Evolutionary conservation across 2,888 invertebrate genomes (phyloP).

Genomic region (Luperina nickerlii): DNA sequence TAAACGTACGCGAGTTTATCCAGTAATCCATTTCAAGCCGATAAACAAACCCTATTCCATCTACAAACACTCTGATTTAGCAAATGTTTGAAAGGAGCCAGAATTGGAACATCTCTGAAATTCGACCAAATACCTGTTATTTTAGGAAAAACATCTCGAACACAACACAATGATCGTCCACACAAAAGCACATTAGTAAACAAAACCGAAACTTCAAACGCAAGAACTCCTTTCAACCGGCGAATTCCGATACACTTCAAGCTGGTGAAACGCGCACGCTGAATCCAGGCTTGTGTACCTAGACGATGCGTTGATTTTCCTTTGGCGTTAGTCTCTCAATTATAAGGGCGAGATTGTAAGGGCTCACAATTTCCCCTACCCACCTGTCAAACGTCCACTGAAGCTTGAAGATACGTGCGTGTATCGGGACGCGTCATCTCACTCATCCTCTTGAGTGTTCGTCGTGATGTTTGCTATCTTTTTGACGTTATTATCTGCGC

Average conservation of each 20-base stretch:
- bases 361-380: constrained; percentile 63
- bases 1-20: constrained; percentile 8
- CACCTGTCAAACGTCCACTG: constrained; percentile 78
- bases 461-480: constrained; percentile 65
- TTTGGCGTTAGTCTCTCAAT: constrained; percentile 43
- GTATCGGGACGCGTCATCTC: constrained; percentile 75
- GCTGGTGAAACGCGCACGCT: neutral
- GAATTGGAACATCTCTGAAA: constrained; percentile 30
- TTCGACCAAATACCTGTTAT: constrained; percentile 61
- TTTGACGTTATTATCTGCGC: constrained; percentile 61
- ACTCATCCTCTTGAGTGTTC: constrained; percentile 67
- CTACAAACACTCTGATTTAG: constrained; percentile 35
- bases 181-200: constrained; percentile 71
- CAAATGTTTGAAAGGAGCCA: constrained; percentile 25
- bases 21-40: constrained; percentile 47
- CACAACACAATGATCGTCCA: constrained; percentile 64
- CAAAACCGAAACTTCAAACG: constrained; percentile 71
- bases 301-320: constrained; percentile 47
- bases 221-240: constrained; percentile 65
- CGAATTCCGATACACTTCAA: constrained; percentile 57
- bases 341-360: constrained; percentile 57
- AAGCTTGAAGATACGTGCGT: constrained; percentile 75
- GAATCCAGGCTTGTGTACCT: constrained; percentile 40
- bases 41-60: constrained; percentile 8
- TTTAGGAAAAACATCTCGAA: constrained; percentile 53